These are phyloP conservation scores for Pachydiplax longipennis DNA, from an alignment of 2,888 invertebrate species.

Conservation along the genomic window DNA sequence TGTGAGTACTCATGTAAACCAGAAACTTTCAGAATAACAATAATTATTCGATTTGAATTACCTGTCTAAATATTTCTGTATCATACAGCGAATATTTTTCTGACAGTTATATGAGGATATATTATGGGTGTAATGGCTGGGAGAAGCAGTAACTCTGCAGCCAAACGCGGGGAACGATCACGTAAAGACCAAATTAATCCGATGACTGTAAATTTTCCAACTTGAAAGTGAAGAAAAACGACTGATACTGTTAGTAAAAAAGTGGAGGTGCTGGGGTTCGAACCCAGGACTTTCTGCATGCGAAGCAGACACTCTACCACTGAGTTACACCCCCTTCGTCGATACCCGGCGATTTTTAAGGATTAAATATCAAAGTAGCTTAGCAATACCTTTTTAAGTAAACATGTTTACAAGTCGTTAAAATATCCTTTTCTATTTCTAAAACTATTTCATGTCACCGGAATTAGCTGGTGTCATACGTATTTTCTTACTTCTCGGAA, in stretches of 20 bases:
- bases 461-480: no score
- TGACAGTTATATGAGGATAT: no score
- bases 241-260: not conserved
- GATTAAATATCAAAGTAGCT: not conserved
- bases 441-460: not conserved
- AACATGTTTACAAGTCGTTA: not conserved
- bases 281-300: slow-evolving; percentile 42
- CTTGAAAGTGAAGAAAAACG: not conserved
- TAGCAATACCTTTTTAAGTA: not conserved
- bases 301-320: slow-evolving; percentile 42
- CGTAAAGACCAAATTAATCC: not conserved
- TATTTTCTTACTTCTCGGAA: no score
- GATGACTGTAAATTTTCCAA: not conserved
- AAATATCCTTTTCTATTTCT: not conserved
- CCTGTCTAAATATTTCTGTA: no score
- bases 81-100: no score
- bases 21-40: no score
- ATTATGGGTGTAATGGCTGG: no score
- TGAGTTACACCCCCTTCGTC: slow-evolving; percentile 37
- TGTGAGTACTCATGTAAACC: no score
- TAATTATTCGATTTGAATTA: no score
- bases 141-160: no score
- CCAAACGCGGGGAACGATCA: no score
- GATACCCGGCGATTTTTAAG: not conserved
- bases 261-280: slow-evolving; percentile 42